Evolutionary conservation across 2,888 invertebrate species (phyloP).

Genomic region (Limulus polyphemus): DNA sequence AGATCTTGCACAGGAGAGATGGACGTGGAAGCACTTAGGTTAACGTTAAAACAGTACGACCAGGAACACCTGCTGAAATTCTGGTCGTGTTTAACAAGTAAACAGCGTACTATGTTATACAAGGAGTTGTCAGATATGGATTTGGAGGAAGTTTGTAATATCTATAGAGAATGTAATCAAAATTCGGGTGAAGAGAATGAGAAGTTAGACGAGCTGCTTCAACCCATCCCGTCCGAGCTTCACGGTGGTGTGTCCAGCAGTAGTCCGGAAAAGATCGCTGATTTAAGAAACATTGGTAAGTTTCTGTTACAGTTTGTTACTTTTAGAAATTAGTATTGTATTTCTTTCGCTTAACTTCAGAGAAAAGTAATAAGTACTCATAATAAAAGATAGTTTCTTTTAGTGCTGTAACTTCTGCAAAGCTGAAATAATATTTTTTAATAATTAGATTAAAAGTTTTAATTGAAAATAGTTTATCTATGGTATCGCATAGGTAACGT

Average conservation of each 20-base stretch:
- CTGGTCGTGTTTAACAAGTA: slow-evolving; percentile 57
- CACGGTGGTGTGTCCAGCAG: slow-evolving; percentile 53
- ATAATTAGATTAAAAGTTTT: too few species aligned
- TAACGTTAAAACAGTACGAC: slow-evolving; percentile 45
- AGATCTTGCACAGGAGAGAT: too few species aligned
- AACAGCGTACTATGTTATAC: slow-evolving; percentile 43
- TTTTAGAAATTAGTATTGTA: too few species aligned
- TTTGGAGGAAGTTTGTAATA: slow-evolving; percentile 54
- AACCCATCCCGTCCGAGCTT: slow-evolving; percentile 67
- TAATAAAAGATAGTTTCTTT: too few species aligned
- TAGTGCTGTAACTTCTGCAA: too few species aligned
- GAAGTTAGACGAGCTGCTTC: slow-evolving; percentile 49
- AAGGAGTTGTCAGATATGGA: slow-evolving; percentile 53
- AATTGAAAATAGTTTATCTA: too few species aligned
- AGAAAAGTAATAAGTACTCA: too few species aligned
- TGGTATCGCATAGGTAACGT: too few species aligned
- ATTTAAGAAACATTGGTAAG: slow-evolving; percentile 15
- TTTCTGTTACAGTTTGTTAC: neutral
- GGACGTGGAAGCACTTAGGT: slow-evolving; percentile 11
- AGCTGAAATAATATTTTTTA: too few species aligned
- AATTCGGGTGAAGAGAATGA: slow-evolving; percentile 37
- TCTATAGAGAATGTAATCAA: slow-evolving; percentile 51
- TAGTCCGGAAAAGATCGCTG: slow-evolving; percentile 6
- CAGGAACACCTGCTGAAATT: slow-evolving; percentile 71
- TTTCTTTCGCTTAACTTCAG: too few species aligned